These are phyloP conservation scores for Theonella swinhoei DNA, from an alignment of 37 sponge, comb jelly and placozoan species.

Conservation along the genomic window DNA sequence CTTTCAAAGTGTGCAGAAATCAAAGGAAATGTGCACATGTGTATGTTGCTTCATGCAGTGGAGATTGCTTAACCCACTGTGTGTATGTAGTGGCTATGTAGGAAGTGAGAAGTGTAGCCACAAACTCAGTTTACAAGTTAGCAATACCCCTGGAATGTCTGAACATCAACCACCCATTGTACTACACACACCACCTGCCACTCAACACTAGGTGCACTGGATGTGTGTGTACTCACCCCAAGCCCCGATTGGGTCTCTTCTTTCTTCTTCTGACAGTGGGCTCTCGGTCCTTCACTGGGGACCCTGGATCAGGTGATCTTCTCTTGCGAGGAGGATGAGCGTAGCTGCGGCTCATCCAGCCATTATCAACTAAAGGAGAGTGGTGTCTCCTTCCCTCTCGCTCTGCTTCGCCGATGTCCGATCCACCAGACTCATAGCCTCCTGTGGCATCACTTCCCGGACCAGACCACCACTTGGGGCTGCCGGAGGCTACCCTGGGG, in stretches of 20 bases:
- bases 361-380: not conserved
- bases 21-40: too few species aligned
- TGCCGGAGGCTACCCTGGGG: not conserved
- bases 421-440: not conserved
- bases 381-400: not conserved
- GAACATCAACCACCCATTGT: too few species aligned
- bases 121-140: too few species aligned
- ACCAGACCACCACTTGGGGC: not conserved
- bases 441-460: not conserved
- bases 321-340: not conserved
- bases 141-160: too few species aligned
- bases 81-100: too few species aligned
- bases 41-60: too few species aligned
- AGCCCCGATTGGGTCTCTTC: not conserved
- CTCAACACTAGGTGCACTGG: too few species aligned
- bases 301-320: not conserved
- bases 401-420: not conserved
- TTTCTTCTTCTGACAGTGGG: not conserved
- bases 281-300: not conserved
- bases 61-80: too few species aligned
- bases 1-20: too few species aligned
- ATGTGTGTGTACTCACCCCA: not conserved
- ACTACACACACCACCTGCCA: too few species aligned
- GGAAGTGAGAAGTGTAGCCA: too few species aligned
- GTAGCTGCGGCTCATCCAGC: not conserved